phyloP scores from a whole-genome alignment of 2,888 invertebrate genomes.

The Chaitophorus viminalis region DNA sequence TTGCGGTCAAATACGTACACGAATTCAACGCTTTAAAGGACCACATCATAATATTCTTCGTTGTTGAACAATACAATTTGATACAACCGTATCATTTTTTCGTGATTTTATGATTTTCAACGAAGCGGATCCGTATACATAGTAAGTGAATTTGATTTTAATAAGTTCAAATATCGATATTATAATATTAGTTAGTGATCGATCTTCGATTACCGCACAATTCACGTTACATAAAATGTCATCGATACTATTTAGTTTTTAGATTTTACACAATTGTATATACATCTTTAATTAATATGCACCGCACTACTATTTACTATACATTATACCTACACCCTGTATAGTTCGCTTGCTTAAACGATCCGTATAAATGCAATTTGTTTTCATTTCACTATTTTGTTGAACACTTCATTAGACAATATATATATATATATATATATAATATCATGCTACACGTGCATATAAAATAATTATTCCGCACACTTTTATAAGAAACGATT shows the following conservation, averaged over 20 bases:
- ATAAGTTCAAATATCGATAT: neutral
- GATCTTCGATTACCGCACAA: neutral
- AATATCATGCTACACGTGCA: neutral
- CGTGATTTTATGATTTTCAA: neutral
- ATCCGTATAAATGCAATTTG: neutral
- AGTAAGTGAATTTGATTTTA: neutral
- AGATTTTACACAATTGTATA: neutral
- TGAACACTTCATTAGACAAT: slow-evolving; percentile 22
- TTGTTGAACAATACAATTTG: neutral
- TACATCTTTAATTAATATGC: neutral
- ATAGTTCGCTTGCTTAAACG: neutral
- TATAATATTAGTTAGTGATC: neutral
- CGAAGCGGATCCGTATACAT: neutral
- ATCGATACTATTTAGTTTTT: neutral
- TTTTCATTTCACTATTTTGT: neutral
- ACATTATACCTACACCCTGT: too few relatives aligned
- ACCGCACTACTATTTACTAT: neutral
- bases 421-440: too few relatives aligned
- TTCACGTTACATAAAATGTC: neutral
- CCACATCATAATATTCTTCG: too few relatives aligned
- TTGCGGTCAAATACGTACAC: too few relatives aligned
- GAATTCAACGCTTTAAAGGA: too few relatives aligned
- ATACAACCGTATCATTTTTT: too few relatives aligned
- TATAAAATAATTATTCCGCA: slow-evolving; percentile 27
- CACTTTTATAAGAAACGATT: slow-evolving; percentile 28